Conservation (phyloP, 2,113 vertebrate genomes). For the Apus apus region DNA sequence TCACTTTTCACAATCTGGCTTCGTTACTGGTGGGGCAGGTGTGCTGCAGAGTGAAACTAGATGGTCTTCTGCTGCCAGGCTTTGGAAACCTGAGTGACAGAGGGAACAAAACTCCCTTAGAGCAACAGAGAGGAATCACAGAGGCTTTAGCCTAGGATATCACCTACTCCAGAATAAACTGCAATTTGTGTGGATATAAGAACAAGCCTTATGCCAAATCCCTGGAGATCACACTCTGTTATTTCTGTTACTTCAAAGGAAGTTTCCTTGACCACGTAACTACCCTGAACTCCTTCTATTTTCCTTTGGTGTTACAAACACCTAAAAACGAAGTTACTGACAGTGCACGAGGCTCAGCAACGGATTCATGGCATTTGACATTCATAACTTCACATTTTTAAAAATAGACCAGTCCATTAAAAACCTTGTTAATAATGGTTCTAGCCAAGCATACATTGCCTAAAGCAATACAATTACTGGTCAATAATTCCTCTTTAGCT, state of each 20-base stretch:
- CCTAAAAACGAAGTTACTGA: background rate
- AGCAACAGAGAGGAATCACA: background rate
- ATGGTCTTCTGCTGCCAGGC: background rate
- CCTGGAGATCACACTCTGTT: background rate
- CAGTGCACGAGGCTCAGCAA: background rate
- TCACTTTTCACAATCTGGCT: background rate
- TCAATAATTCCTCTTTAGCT: conserved; percentile 60
- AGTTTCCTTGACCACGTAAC: background rate
- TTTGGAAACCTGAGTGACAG: background rate
- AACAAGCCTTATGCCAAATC: background rate
- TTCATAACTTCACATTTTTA: background rate
- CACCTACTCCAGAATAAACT: background rate
- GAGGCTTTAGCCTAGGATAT: background rate
- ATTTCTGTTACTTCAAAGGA: background rate
- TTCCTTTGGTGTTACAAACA: background rate
- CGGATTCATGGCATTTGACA: background rate
- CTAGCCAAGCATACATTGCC: conserved; percentile 9
- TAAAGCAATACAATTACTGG: conserved; percentile 45
- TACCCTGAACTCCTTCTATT: background rate
- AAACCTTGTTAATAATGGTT: conserved; percentile 25
- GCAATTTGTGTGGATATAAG: background rate
- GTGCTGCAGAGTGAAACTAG: background rate
- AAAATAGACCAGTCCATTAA: conserved; percentile 29
- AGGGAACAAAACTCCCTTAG: background rate
- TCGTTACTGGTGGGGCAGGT: background rate